Evolutionary conservation across 1,140 invertebrate species (phyloP).

Genomic region (Babylonia areolata): DNA sequence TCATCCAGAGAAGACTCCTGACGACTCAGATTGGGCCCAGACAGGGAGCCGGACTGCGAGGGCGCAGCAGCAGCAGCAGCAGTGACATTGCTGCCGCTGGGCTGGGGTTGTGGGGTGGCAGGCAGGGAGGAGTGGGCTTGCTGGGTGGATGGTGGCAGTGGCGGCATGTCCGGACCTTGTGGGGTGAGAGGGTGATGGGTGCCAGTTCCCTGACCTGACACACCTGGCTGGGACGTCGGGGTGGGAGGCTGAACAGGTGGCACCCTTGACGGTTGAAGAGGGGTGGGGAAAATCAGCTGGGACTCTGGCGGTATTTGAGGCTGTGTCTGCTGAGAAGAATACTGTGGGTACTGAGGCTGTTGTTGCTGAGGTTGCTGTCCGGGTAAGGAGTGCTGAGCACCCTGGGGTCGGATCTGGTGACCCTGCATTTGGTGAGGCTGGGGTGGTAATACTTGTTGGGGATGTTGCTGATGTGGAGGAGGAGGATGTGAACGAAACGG

Average conservation of each 20-base stretch:
- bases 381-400: slow-evolving; percentile 35
- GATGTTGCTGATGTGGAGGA: slow-evolving; percentile 31
- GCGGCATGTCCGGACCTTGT: background rate
- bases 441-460: background rate
- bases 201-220: slow-evolving; percentile 4
- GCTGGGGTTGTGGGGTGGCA: background rate
- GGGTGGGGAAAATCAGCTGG: slow-evolving; percentile 32
- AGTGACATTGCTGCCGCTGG: background rate
- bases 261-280: slow-evolving; percentile 25
- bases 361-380: slow-evolving; percentile 45
- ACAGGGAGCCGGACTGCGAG: background rate
- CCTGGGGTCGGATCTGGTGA: slow-evolving; percentile 31
- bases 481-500: no score
- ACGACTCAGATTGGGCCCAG: slow-evolving; percentile 41
- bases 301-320: slow-evolving; percentile 32
- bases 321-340: slow-evolving; percentile 34
- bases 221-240: slow-evolving; percentile 15
- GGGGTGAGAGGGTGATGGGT: background rate
- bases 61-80: slow-evolving; percentile 32
- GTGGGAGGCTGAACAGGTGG: slow-evolving; percentile 19
- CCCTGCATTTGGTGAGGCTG: background rate
- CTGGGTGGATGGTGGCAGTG: background rate
- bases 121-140: background rate
- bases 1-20: slow-evolving; percentile 73
- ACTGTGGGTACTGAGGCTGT: slow-evolving; percentile 20